Conservation (phyloP, 2,888 invertebrate species). For the Molanna angustata region DNA sequence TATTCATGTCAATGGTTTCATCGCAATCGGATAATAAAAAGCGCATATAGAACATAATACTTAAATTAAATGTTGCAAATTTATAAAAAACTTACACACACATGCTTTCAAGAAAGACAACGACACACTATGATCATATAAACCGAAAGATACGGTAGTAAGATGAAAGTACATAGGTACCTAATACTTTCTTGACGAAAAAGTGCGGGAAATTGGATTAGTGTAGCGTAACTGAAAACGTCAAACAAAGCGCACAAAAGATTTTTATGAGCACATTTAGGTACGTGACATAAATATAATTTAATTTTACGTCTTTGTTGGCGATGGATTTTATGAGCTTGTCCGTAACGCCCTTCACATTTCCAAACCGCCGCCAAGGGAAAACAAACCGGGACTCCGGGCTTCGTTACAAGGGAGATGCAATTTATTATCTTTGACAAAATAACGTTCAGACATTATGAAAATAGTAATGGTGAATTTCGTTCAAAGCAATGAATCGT, state of each 20-base stretch:
- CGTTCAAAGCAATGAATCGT: too few relatives aligned
- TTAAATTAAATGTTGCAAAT: too few relatives aligned
- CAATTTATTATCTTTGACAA: background rate
- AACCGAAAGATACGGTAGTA: too few relatives aligned
- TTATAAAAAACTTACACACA: too few relatives aligned
- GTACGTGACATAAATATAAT: conserved; percentile 28
- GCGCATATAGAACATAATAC: too few relatives aligned
- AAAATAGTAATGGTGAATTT: too few relatives aligned
- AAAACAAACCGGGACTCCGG: background rate
- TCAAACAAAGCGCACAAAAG: conserved; percentile 24
- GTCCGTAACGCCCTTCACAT: conserved; percentile 8
- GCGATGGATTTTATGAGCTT: conserved; percentile 17
- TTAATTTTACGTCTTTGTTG: conserved; percentile 30
- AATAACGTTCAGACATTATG: background rate
- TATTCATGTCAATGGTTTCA: too few relatives aligned
- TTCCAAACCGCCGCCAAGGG: background rate
- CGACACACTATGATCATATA: too few relatives aligned
- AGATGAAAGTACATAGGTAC: background rate
- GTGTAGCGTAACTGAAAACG: conserved; percentile 22
- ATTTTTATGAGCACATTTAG: conserved; percentile 20
- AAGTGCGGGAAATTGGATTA: conserved; percentile 26
- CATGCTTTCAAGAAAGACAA: too few relatives aligned
- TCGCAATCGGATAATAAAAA: too few relatives aligned
- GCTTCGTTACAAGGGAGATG: background rate
- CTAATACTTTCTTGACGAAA: background rate